A percentile compares a stretch with the other conserved stretches of the same genome.
Evolutionary conservation across 2,888 invertebrate genomes (phyloP).

Genomic region (Strigamia transsilvanica): DNA sequence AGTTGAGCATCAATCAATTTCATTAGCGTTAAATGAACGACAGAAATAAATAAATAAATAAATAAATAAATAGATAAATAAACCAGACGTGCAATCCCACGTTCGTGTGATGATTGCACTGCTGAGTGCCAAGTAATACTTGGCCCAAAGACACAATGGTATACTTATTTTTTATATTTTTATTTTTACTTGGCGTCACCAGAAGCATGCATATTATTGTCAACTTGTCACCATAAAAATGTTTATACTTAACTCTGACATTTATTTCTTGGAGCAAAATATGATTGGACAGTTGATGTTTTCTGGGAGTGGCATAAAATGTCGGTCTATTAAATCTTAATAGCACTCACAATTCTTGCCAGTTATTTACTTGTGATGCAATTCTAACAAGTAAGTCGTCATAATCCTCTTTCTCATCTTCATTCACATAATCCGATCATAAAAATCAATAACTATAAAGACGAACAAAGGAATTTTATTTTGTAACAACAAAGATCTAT

Average conservation of each 20-base stretch:
- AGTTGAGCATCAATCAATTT: no score
- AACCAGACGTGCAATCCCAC: no score
- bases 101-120: no score
- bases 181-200: no score
- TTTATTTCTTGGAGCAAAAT: neutral
- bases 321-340: neutral
- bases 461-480: slow-evolving; percentile 29
- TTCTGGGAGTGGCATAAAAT: neutral
- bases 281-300: no score
- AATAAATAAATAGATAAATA: no score
- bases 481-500: slow-evolving; percentile 5
- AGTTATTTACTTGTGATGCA: slow-evolving; percentile 6
- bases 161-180: no score
- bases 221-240: no score
- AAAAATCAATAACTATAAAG: slow-evolving; percentile 39
- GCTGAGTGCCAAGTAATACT: no score
- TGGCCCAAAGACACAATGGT: no score
- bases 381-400: slow-evolving; percentile 10
- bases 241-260: neutral
- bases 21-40: no score
- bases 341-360: neutral
- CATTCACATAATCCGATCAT: slow-evolving; percentile 27
- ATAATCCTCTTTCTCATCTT: slow-evolving; percentile 36
- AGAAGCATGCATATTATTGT: neutral
- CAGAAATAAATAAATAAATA: no score